Evolutionary conservation across 2,113 vertebrate species (phyloP), one percentile per base, ranked within the genome.

Genomic region (Scopus umbretta): DNA sequence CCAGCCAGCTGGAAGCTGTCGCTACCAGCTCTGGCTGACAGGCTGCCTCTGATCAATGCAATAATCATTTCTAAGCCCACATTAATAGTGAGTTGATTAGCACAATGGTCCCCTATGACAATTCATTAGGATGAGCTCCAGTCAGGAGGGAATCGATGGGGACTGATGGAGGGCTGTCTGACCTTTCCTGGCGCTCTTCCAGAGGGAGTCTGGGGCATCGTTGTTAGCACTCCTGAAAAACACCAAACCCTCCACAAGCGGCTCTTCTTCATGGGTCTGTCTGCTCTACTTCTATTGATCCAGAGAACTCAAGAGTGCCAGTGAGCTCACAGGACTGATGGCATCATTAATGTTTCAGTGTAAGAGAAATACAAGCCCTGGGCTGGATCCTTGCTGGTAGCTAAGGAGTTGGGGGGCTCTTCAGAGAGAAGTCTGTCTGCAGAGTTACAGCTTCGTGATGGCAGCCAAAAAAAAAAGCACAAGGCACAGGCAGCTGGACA

Each of bases 61-160:
- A 3, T 78, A 36, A 87, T 94, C 22, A 86, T 86, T 96, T 91
- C 66, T 75, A 38, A 91, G 56, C 72, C 56, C 19, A 11, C 63
- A 79, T 94, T 95, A 97, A 96, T 83, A 93, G 91, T 0, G 0
- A 83, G 50, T 90, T 96, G 72, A 96, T 95, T 93, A 94, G 55
- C 89, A 76, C 17, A 14, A 70, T 56, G 50, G 29, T 66, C 47
- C 30, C 83, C 63, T 49, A 8, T 78, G 91, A 61, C 72, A 88
- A 80, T 96, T 96, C 45, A 96, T 97, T 96, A 95, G 81, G 86
- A 75, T 80, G 62, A 92, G 59, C 55, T 85, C 86, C 95, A 94
- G 84, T 42, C 81, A 72, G 74, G 71, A 86, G 81, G 40, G 58
- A 86, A 92, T 97, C 66, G 3, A 78, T 94, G 84, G 89, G 66